Conservation (phyloP, 2,797 vertebrate species). For the Darevskia mixta region DNA sequence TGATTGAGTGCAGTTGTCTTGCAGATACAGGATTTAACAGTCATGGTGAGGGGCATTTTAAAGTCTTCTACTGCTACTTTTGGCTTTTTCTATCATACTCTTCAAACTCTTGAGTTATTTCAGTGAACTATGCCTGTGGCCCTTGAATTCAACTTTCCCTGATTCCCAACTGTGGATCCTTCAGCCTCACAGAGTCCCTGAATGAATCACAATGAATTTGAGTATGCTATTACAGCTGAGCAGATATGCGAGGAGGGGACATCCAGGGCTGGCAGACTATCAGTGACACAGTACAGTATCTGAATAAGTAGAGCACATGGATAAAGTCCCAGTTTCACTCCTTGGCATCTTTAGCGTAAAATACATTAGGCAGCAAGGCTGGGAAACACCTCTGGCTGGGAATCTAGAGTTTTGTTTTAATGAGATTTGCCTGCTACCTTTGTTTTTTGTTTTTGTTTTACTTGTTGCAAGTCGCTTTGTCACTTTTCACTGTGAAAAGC, state of each 20-base stretch:
- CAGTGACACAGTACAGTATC: not conserved
- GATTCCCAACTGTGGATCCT: not conserved
- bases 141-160: not conserved
- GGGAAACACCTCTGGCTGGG: not conserved
- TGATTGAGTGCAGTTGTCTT: not conserved
- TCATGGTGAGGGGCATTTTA: not conserved
- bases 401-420: not conserved
- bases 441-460: too few species aligned
- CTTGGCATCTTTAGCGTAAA: not conserved
- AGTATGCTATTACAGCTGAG: not conserved
- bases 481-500: too few species aligned
- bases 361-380: not conserved
- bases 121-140: not conserved
- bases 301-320: not conserved
- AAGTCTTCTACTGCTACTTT: not conserved
- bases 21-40: not conserved
- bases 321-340: not conserved
- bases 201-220: too few species aligned
- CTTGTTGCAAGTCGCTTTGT: too few species aligned
- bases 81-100: not conserved
- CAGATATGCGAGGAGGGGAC: not conserved
- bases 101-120: not conserved
- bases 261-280: not conserved
- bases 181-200: not conserved
- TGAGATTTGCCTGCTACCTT: too few species aligned